Conservation (phyloP, 1,140 invertebrate species). For the Eumaeus atala region DNA sequence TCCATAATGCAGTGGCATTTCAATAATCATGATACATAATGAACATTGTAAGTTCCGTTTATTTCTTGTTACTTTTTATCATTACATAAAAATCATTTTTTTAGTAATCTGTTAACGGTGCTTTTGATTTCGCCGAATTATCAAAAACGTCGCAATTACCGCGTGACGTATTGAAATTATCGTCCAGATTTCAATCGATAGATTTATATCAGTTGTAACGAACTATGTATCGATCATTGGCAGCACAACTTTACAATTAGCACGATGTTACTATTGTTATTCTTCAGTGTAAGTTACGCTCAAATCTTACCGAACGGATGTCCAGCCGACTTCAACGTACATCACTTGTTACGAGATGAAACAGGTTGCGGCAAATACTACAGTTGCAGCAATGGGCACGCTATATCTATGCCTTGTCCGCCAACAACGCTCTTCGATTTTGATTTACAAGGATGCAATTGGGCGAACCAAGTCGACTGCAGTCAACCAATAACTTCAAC, state of each 20-base stretch:
- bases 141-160: not conserved
- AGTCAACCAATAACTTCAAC: not conserved
- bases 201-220: not conserved
- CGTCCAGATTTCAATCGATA: not conserved
- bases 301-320: not conserved
- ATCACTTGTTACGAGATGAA: not conserved
- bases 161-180: not conserved
- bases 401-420: constrained; percentile 2
- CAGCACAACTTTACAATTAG: not conserved
- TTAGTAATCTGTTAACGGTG: no score
- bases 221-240: not conserved
- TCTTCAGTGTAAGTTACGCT: not conserved
- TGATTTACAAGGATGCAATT: not conserved
- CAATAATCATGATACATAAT: no score
- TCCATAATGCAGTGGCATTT: no score
- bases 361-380: not conserved
- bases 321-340: not conserved
- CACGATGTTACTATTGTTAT: not conserved
- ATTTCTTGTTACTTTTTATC: no score
- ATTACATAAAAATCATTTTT: no score
- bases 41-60: no score
- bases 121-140: constrained; percentile 4
- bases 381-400: constrained; percentile 4
- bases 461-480: not conserved
- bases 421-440: not conserved